Percentiles rank a stretch among this genome's conserved stretches.
Evolutionary conservation across 2,888 invertebrate genomes (phyloP).

Genomic region (Yponomeuta malinellus): DNA sequence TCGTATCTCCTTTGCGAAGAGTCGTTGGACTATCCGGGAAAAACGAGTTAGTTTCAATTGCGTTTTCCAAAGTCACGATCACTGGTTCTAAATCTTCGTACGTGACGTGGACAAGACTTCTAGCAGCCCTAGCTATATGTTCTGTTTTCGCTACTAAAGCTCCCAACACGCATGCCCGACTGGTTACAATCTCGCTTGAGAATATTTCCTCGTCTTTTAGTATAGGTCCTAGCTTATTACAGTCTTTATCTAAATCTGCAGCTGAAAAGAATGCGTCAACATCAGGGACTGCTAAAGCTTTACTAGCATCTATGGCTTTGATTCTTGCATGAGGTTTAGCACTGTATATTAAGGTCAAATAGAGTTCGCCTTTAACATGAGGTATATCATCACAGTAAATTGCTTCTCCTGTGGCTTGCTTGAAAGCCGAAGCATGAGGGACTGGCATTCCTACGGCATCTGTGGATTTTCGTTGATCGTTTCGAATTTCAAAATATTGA

Average conservation of each 20-base stretch:
- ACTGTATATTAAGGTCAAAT: slow-evolving; percentile 85
- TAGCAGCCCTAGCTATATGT: slow-evolving; percentile 85
- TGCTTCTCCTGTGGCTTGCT: slow-evolving; percentile 95
- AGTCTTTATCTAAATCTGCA: slow-evolving; percentile 80
- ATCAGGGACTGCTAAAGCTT: slow-evolving; percentile 83
- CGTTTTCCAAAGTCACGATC: slow-evolving; percentile 92
- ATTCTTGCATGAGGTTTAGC: slow-evolving; percentile 88
- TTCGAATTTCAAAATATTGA: slow-evolving; percentile 77
- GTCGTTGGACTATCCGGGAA: slow-evolving; percentile 72
- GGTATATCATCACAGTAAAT: slow-evolving; percentile 93
- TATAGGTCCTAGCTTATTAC: slow-evolving; percentile 81
- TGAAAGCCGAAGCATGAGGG: slow-evolving; percentile 86
- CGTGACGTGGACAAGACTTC: slow-evolving; percentile 82
- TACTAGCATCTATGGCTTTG: slow-evolving; percentile 81
- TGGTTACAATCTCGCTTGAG: slow-evolving; percentile 81
- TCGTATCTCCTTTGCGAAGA: slow-evolving; percentile 79
- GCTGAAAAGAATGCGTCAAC: slow-evolving; percentile 86
- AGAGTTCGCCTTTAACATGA: slow-evolving; percentile 82
- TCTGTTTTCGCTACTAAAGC: slow-evolving; percentile 87
- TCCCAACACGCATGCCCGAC: slow-evolving; percentile 87
- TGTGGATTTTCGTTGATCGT: slow-evolving; percentile 59
- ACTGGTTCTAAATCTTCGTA: slow-evolving; percentile 87
- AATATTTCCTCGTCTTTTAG: slow-evolving; percentile 91
- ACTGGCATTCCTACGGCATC: slow-evolving; percentile 88
- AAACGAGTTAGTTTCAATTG: slow-evolving; percentile 83